These are phyloP conservation scores for Serinus canaria DNA, from an alignment of 2,113 vertebrate genomes.

Conservation along the genomic window DNA sequence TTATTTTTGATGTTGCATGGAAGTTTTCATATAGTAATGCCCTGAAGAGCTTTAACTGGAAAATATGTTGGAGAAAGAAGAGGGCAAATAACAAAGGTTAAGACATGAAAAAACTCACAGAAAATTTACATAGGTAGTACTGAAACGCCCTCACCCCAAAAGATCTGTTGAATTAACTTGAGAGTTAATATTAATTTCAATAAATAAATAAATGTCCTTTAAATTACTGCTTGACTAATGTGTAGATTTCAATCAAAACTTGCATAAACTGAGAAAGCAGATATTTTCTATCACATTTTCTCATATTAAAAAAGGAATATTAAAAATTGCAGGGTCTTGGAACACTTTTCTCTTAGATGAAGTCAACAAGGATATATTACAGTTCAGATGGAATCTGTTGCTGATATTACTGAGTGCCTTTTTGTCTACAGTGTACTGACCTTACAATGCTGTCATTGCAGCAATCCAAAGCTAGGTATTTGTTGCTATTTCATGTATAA, in stretches of 20 bases:
- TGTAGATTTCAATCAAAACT: not conserved
- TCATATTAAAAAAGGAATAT: not conserved
- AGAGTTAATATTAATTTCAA: not conserved
- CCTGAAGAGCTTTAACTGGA: not conserved
- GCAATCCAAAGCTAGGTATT: not conserved
- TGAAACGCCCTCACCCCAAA: not conserved
- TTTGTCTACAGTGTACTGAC: not conserved
- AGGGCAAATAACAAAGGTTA: not conserved
- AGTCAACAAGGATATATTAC: not conserved
- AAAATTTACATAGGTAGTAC: accelerated
- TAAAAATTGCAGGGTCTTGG: not conserved
- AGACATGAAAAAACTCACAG: not conserved
- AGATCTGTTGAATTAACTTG: not conserved
- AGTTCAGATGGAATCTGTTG: not conserved
- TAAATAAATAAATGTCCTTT: not conserved
- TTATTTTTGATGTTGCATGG: not conserved
- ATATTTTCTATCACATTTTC: not conserved
- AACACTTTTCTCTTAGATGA: not conserved
- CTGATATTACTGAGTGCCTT: not conserved
- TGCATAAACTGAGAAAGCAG: not conserved
- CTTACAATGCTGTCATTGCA: not conserved
- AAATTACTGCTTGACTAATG: not conserved
- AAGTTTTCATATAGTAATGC: not conserved
- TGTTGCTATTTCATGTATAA: not conserved
- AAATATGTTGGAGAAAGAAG: not conserved